phyloP scores from a whole-genome alignment of 2,797 vertebrate genomes.

The Typhlichthys eigenmanni region DNA sequence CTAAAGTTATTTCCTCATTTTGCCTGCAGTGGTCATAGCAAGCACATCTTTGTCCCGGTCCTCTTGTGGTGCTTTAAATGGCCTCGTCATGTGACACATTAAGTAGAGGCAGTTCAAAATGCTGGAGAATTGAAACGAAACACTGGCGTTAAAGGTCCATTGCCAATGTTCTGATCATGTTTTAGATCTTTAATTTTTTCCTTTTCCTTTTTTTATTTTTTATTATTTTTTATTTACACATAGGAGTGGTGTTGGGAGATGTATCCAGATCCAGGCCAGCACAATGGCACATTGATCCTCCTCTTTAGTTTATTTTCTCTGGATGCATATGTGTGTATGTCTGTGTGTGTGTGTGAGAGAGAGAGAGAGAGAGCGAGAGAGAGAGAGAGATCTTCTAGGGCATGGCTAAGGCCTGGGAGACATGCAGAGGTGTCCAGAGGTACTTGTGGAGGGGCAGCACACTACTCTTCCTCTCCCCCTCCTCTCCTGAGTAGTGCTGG shows the following conservation, averaged over 20 bases:
- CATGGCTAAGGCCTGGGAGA: conserved; percentile 37
- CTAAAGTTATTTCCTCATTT: conserved; percentile 44
- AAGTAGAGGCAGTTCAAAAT: conserved; percentile 66
- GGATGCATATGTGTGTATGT: conserved; percentile 21
- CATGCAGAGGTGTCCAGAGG: no score
- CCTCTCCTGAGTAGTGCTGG: conserved; percentile 55
- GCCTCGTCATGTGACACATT: conserved; percentile 44
- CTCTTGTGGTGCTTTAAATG: conserved; percentile 53
- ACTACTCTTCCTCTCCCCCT: conserved; percentile 21
- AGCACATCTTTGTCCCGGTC: conserved; percentile 46
- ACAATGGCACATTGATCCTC: no score
- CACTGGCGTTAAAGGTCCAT: conserved; percentile 47
- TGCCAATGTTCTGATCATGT: conserved; percentile 44
- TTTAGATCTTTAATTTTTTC: conserved; percentile 20
- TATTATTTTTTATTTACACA: background rate
- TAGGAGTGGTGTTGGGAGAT: conserved; percentile 62
- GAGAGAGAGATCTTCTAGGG: conserved; percentile 39
- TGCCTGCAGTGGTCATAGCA: conserved; percentile 55
- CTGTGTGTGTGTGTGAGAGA: conserved; percentile 9
- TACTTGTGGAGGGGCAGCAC: no score
- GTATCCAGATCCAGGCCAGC: conserved; percentile 60
- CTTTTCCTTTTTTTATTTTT: conserved; percentile 7
- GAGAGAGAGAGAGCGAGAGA: no score
- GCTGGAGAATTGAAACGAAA: conserved; percentile 50
- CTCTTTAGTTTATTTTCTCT: no score